phyloP scores from a whole-genome alignment of 2,888 invertebrate species.

The Parasteatoda lunata region DNA sequence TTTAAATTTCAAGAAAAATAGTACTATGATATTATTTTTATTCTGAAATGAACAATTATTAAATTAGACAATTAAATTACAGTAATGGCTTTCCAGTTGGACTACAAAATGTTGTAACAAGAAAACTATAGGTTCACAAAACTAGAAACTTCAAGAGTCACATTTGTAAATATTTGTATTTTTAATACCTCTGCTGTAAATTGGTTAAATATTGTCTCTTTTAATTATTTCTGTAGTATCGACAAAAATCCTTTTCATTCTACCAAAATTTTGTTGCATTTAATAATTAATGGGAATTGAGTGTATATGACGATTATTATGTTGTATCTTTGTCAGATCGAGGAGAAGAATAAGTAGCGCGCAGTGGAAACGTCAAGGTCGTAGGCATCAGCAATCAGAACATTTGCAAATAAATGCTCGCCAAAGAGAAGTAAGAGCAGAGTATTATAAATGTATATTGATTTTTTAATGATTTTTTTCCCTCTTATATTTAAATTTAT shows the following conservation, averaged over 20 bases:
- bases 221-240: too few species aligned
- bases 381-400: conserved; percentile 73
- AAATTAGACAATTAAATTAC: too few species aligned
- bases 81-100: too few species aligned
- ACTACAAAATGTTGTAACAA: too few species aligned
- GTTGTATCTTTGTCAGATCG: conserved; percentile 69
- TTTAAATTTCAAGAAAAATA: too few species aligned
- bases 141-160: too few species aligned
- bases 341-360: conserved; percentile 73
- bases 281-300: background rate
- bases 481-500: background rate
- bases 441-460: background rate
- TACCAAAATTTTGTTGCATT: background rate
- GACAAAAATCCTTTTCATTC: background rate
- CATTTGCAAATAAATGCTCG: conserved; percentile 73
- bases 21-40: too few species aligned
- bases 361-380: conserved; percentile 74
- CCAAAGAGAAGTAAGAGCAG: conserved; percentile 73
- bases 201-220: too few species aligned
- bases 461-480: background rate
- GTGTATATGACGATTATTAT: background rate
- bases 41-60: too few species aligned
- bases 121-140: too few species aligned
- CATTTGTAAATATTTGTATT: too few species aligned
- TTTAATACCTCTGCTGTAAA: too few species aligned